Percentiles rank a stretch among this genome's conserved stretches.
These are phyloP conservation scores for Dryococelus australis DNA, from an alignment of 2,888 invertebrate species.

Conservation along the genomic window DNA sequence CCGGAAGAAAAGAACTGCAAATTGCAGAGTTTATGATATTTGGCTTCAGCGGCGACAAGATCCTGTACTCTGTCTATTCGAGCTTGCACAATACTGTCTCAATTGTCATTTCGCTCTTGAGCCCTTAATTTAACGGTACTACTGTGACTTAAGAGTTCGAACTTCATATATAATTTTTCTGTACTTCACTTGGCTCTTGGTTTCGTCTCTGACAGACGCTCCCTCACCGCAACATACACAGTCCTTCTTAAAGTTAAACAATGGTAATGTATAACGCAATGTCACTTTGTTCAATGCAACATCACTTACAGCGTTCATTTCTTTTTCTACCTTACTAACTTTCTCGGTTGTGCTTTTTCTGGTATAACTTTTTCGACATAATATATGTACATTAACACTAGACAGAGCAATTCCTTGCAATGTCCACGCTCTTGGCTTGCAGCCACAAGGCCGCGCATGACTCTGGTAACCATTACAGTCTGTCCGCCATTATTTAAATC, in stretches of 20 bases:
- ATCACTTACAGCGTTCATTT: not conserved
- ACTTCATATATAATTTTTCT: not conserved
- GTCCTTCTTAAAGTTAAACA: not conserved
- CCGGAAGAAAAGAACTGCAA: too few relatives aligned
- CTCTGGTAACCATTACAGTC: not conserved
- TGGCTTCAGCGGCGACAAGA: too few relatives aligned
- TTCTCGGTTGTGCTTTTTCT: too few relatives aligned
- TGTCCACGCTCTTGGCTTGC: not conserved
- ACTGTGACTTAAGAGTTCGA: not conserved
- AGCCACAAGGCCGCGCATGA: not conserved
- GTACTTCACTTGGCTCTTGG: not conserved
- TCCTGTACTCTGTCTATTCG: too few relatives aligned
- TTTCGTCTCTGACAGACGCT: not conserved
- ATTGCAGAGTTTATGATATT: too few relatives aligned
- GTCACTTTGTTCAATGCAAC: not conserved
- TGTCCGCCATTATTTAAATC: conserved; percentile 9
- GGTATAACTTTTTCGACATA: too few relatives aligned
- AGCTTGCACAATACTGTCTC: too few relatives aligned
- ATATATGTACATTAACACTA: too few relatives aligned
- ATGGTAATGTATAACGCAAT: not conserved
- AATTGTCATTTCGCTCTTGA: too few relatives aligned
- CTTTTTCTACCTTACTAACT: not conserved
- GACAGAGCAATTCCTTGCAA: not conserved
- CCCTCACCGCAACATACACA: not conserved
- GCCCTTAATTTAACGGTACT: too few relatives aligned